A percentile compares a stretch with the other conserved stretches of the same genome.
phyloP scores from a whole-genome alignment of 2,113 vertebrate species.

The Nannobrachium achirus region DNA sequence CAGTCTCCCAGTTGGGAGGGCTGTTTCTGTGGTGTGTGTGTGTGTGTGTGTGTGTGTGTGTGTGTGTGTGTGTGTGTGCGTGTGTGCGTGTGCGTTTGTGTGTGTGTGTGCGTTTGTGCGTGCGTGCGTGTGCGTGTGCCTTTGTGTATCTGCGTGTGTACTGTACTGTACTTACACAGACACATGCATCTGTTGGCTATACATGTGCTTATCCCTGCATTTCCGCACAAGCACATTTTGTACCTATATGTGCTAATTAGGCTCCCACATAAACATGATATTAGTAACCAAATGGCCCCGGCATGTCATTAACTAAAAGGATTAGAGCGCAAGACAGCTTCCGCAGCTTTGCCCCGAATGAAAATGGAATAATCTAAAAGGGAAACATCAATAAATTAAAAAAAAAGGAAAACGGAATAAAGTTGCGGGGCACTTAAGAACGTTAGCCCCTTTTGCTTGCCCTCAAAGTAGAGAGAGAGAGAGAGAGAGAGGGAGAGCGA shows the following conservation, averaged over 20 bases:
- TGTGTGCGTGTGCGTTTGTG: background rate
- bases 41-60: background rate
- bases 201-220: too few species aligned
- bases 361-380: constrained; percentile 85
- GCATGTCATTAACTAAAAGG: constrained; percentile 88
- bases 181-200: too few species aligned
- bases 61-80: background rate
- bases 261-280: constrained; percentile 75
- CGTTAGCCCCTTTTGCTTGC: constrained; percentile 53
- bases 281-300: constrained; percentile 75
- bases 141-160: background rate
- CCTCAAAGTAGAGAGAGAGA: constrained; percentile 65
- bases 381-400: constrained; percentile 81
- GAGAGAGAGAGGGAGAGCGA: background rate
- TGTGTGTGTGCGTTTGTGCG: background rate
- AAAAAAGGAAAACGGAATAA: constrained; percentile 73
- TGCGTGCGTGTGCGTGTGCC: background rate
- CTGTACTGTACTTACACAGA: too few species aligned
- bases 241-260: constrained; percentile 73
- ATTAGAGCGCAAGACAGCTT: constrained; percentile 77
- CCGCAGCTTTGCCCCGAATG: constrained; percentile 75
- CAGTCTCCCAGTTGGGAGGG: too few species aligned
- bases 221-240: constrained; percentile 13
- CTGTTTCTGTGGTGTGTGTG: background rate
- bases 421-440: constrained; percentile 84